Base-by-base conservation (phyloP, 92 coral and sea anemone species). In the Siderastrea siderea region DNA sequence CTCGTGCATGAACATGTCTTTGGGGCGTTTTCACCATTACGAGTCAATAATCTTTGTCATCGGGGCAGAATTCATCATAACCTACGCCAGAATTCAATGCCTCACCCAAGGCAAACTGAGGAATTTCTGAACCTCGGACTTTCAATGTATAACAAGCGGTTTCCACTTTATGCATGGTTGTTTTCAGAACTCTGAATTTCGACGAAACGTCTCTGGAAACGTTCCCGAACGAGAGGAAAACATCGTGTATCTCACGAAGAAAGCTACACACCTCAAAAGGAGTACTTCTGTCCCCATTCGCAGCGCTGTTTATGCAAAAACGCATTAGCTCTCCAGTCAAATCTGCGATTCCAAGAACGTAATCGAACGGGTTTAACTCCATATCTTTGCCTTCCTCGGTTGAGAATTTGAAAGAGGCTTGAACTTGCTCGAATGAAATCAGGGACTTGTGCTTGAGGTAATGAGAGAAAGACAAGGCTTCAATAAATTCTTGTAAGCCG, bases 301-400 rank as follows among this genome's bases (percentile, higher is more conserved):
- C 98, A 13, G 98, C 98, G 60, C 98, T 92, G 88, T 98, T 98
- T 14, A 98, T 84, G 48, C 98, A 93, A 38, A 98, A 85, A 9
- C 99, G 94, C 99, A 98, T 98, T 64, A 98, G 57, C 72, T 98
- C 99, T 7, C 99, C 99, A 0, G 99, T 98, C 58, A 98, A 87
- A 87, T 98, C 99, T n/a, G 99, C 97, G 51, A 98, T 81, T 26
- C 99, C 99, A 52, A 98, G 96, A 45, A 96, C 68, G 70, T 94
- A 98, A 66, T 98, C 98, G 6, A 90, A 88, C 38, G 98, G 98
- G 69, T 88, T 93, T 14, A 97, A 85, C 47, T 26, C 70, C 50
- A 88, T 63, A 58, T 48, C 63, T 12, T 51, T 77, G 58, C 86
- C 92, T 5, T 62, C 83, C 16, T 72, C 94, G 50, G 74, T 81